Evolutionary conservation across 2,113 vertebrate genomes (phyloP), one percentile per base, ranked within the genome.

Genomic region (Ochotona princeps): DNA sequence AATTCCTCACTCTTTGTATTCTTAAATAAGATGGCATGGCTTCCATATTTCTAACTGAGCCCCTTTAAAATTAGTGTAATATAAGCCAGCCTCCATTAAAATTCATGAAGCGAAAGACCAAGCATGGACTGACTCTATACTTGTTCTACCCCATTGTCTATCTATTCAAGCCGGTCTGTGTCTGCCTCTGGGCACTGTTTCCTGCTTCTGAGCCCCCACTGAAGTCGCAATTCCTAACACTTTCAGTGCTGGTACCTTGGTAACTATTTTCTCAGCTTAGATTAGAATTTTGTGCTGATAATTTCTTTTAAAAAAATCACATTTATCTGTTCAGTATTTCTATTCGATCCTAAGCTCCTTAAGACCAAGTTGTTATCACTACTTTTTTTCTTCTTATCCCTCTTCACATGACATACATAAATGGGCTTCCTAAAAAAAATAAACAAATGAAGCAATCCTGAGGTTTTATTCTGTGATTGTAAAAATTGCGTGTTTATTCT

Each of bases 401-500:
- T 85, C n/a, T 61, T 79, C 17, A 67, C n/a, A 70, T 51, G 54
- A 66, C 17, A 28, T 73, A 21, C 28, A 72, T 35, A 60, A 83
- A 35, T 38, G 25, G 14, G 26, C 7, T 92, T 92, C n/a, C 30
- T 83, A 26, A 78, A 93, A 89, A 32, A 44, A 4, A 49, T 10
- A 86, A 15, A 57, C 2, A 72, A 49, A 61, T 2, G 26, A 3
- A 15, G 44, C 63, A 21, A 1, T 18, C 70, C 15, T 13, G 20
- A 76, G 7, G 18, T 79, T 90, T 85, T 63, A 21, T 90, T 72
- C 74, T 93, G 15, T 90, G 66, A 87, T 23, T 44, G 13, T 89
- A 88, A 95, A 90, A 83, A 10, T 66, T 92, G 66, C 47, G 15
- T 60, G 54, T 86, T 95, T 89, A 90, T 76, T 81, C 47, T 54